Percentiles rank a stretch among this genome's conserved stretches.
These are phyloP conservation scores for Meloidogyne exigua DNA, from an alignment of 1,140 invertebrate species.

Conservation along the genomic window DNA sequence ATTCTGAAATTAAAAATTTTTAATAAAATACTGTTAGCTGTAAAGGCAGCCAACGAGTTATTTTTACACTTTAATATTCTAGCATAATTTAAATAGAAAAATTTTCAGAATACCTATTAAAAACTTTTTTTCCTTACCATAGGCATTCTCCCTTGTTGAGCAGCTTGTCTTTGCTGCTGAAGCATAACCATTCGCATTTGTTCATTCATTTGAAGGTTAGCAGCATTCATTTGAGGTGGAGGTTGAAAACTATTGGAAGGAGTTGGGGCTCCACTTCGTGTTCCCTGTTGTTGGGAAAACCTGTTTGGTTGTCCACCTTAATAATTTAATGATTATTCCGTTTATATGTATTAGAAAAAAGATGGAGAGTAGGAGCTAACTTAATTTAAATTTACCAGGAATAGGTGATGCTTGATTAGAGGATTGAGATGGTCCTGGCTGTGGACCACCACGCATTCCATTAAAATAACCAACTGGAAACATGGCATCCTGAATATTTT, in stretches of 20 bases:
- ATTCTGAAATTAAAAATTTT: not conserved
- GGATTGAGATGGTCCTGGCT: constrained; percentile 31
- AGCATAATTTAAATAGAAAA: no score
- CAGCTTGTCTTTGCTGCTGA: constrained; percentile 5
- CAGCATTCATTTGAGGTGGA: constrained; percentile 5
- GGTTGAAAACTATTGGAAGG: constrained; percentile 27
- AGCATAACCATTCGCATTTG: constrained; percentile 16
- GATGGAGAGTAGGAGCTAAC: no score
- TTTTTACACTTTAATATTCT: no score
- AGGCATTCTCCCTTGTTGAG: constrained; percentile 8
- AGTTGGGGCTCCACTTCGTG: constrained; percentile 36
- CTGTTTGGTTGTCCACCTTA: constrained; percentile 21
- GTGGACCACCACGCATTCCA: constrained; percentile 27
- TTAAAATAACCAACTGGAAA: constrained; percentile 30
- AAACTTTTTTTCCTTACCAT: no score
- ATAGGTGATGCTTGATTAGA: constrained; percentile 40
- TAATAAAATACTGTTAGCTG: no score
- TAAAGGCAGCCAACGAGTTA: no score
- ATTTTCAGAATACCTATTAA: no score
- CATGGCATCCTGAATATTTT: constrained; percentile 28
- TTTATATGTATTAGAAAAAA: no score
- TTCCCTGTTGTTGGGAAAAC: constrained; percentile 17
- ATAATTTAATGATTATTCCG: no score
- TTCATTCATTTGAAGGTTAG: constrained; percentile 14
- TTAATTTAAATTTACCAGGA: constrained; percentile 20